phyloP scores from a whole-genome alignment of 2,888 invertebrate genomes.

The Cetonia aurata region DNA sequence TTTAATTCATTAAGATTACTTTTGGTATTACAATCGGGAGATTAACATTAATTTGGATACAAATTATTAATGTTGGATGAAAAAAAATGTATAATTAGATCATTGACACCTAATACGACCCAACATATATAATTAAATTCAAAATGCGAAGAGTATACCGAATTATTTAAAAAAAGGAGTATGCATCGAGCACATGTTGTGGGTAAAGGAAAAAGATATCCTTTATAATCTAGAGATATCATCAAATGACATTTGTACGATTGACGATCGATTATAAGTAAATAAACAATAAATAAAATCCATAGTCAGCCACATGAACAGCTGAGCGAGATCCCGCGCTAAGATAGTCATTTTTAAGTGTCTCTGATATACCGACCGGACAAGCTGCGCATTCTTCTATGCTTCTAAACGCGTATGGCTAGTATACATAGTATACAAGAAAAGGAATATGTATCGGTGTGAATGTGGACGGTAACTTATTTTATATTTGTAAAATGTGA shows the following conservation, averaged over 20 bases:
- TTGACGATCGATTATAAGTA: constrained; percentile 16
- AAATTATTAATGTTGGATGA: not conserved
- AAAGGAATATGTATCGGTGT: constrained; percentile 43
- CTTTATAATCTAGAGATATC: constrained; percentile 1
- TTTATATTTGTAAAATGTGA: constrained; percentile 47
- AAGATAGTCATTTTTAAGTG: constrained; percentile 33
- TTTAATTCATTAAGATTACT: too few relatives aligned
- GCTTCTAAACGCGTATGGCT: constrained; percentile 47
- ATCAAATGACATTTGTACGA: not conserved
- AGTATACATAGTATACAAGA: constrained; percentile 47
- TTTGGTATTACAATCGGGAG: too few relatives aligned
- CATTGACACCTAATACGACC: constrained; percentile 15
- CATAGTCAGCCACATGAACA: constrained; percentile 9
- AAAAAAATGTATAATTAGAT: constrained; percentile 15
- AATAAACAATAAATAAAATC: constrained; percentile 31
- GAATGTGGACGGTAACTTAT: constrained; percentile 45
- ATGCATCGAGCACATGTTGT: not conserved
- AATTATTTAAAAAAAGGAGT: not conserved
- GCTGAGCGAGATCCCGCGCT: constrained; percentile 40
- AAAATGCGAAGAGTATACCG: not conserved
- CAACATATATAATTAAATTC: not conserved
- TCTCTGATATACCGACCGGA: constrained; percentile 43
- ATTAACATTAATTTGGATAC: not conserved
- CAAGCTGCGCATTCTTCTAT: constrained; percentile 47
- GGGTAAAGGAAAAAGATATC: not conserved